phyloP scores from a whole-genome alignment of 2,888 invertebrate species.

The Orchesella flavescens region DNA sequence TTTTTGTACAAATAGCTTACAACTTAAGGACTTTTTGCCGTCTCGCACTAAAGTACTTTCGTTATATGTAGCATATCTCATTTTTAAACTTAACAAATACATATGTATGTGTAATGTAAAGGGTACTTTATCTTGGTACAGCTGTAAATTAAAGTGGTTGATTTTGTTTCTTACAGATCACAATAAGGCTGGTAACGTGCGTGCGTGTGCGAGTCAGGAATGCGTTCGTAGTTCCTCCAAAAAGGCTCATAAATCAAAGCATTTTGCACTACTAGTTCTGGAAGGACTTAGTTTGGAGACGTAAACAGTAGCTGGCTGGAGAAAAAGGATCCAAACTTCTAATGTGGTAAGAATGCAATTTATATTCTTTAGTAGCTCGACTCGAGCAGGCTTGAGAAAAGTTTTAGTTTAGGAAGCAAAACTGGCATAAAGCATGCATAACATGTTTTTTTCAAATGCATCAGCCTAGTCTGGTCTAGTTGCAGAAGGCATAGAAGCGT shows the following conservation, averaged over 20 bases:
- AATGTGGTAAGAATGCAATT: slow-evolving; percentile 53
- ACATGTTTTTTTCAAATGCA: background rate
- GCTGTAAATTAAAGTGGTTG: background rate
- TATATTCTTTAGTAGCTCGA: slow-evolving; percentile 41
- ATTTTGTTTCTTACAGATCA: slow-evolving; percentile 33
- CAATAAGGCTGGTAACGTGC: slow-evolving; percentile 9
- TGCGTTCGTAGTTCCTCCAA: slow-evolving; percentile 24
- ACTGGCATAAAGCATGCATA: background rate
- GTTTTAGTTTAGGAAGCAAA: slow-evolving; percentile 31
- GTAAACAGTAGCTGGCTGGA: background rate
- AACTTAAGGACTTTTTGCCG: too few species aligned
- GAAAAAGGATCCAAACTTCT: slow-evolving; percentile 27
- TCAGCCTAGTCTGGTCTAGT: background rate
- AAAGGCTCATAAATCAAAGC: slow-evolving; percentile 55
- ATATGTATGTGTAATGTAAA: too few species aligned
- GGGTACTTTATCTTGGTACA: too few species aligned
- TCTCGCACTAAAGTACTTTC: too few species aligned
- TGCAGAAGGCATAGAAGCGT: too few species aligned
- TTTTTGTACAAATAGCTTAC: too few species aligned
- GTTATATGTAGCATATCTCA: too few species aligned
- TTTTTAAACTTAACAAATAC: too few species aligned
- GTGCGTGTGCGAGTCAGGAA: slow-evolving; percentile 34
- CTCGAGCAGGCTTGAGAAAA: slow-evolving; percentile 34
- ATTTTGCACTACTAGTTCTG: slow-evolving; percentile 44
- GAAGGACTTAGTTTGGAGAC: slow-evolving; percentile 17